Evolutionary conservation across 2,888 invertebrate species (phyloP), one percentile per base, ranked within the genome.

Genomic region (Habroteleia sp.): DNA sequence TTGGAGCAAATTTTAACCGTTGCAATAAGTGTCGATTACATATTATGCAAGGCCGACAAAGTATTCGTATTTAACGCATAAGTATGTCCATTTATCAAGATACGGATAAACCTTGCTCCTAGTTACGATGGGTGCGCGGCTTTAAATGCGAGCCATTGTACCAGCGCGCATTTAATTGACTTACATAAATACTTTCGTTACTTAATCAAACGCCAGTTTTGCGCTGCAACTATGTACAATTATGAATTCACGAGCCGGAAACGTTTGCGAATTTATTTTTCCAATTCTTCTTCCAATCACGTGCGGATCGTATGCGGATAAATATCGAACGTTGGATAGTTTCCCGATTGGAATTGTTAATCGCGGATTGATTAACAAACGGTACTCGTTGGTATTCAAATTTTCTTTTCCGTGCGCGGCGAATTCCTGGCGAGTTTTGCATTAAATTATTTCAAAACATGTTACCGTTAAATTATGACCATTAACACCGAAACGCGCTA

Each of bases 1-100:
- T 80, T 78, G 74, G 79, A 79, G 77, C 78, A 77, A 78, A 73
- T 77, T 76, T 66, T 56, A 71, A 63, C 48, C 56, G 23, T 63
- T 37, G 66, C 65, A 68, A 72, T 44, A 65, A 62, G 65, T 44
- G 74, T 58, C 66, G 66, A 68, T 77, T 74, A 71, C 74, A 54
- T 17, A 62, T 63, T 72, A 68, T 65, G 65, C 74, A 74, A 74
- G 72, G 72, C 46, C 54, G 63, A 14, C 52, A 33, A 27, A 46
- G 63, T 60, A 27, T 35, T 23, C 63, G 29, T 33, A 54, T 58
- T 69, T 63, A 54, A 71, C 42, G 29, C 74, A 65, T 50, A 69
- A 62, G 66, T 50, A 56, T 58, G 8, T n/a, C 42, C 71, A 50
- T 73, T 75, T 76, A 74, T 74, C 74, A 71, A 77, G 76, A 76